Base-by-base conservation (phyloP, 2,113 vertebrate genomes). In the Cyanoderma ruficeps region DNA sequence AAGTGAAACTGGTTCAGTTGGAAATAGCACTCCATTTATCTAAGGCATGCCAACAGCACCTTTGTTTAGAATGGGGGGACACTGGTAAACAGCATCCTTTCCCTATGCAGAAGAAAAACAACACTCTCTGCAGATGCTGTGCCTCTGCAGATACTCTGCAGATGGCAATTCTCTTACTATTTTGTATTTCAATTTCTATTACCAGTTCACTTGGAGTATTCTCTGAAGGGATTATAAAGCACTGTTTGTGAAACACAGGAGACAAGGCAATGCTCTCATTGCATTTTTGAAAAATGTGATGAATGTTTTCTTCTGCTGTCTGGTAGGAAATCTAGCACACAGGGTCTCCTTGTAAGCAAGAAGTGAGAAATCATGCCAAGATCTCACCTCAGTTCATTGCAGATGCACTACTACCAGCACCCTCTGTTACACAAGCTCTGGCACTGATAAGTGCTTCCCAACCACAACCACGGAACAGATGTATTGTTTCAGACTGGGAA, bases 201-300 rank as follows among this genome's bases (percentile, higher is more conserved):
- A 81, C 25, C 39, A 61, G 55, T 71, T 87, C 74, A 89, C 85
- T 90, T 65, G 67, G 28, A 91, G 64, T 61, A 86, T 35, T 80
- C 41, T 82, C 91, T 55, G 30, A 80, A 96, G 46, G 15, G 13
- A 94, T 95, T 75, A 90, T 64, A 87, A 97, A 89, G 37, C 56
- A 67, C 50, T 89, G 59, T 15, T 65, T 65, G 56, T 65, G 53
- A 94, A 93, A 93, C 24, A 78, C 50, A 35, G 27, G 39, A 91
- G 30, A 77, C 20, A 31, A 80, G 75, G 47, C 50, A 41, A 61
- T 83, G 64, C 87, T 75, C 33, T 83, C 56, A 57, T 10, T 63
- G 18, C 27, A 35, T 68, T 78, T 81, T 76, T 67, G 8, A 88
- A 72, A 94, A 93, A 89, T 25, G n/a, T 24, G 60, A 74, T 47